These are phyloP conservation scores for Pseudomyrmex sp. DNA, from an alignment of 1,140 invertebrate species.

Conservation along the genomic window DNA sequence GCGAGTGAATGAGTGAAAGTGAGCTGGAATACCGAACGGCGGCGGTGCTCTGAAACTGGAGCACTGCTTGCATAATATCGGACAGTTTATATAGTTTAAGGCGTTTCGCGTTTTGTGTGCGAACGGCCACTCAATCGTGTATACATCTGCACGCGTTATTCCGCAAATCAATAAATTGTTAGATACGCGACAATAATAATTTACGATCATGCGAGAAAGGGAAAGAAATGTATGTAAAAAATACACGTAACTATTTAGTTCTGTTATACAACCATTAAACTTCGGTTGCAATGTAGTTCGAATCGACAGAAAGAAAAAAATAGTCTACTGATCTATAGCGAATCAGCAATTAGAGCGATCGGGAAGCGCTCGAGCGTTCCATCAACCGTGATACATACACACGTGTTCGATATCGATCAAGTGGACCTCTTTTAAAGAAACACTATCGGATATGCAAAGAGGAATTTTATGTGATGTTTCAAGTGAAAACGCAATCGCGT, in stretches of 20 bases:
- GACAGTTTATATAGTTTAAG: constrained; percentile 75
- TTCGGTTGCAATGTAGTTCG: background rate
- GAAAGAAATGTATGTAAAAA: too few species aligned
- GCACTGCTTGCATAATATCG: constrained; percentile 81
- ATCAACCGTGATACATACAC: constrained; percentile 25
- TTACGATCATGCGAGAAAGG: background rate
- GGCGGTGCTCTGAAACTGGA: constrained; percentile 79
- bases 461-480: background rate
- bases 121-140: constrained; percentile 7
- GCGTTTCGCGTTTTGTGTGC: constrained; percentile 62
- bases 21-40: constrained; percentile 76
- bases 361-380: constrained; percentile 6
- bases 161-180: constrained; percentile 44
- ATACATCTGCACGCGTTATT: constrained; percentile 23
- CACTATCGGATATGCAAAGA: background rate
- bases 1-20: constrained; percentile 82
- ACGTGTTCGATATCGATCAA: constrained; percentile 16
- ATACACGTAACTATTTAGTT: background rate
- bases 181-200: constrained; percentile 23
- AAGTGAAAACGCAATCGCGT: background rate
- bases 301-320: constrained; percentile 13
- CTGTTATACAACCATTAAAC: constrained; percentile 20
- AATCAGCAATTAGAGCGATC: constrained; percentile 20
- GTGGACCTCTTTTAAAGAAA: background rate
- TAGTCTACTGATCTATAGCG: background rate